phyloP scores from a whole-genome alignment of 2,888 invertebrate genomes.

The Gnatocerus cornutus region DNA sequence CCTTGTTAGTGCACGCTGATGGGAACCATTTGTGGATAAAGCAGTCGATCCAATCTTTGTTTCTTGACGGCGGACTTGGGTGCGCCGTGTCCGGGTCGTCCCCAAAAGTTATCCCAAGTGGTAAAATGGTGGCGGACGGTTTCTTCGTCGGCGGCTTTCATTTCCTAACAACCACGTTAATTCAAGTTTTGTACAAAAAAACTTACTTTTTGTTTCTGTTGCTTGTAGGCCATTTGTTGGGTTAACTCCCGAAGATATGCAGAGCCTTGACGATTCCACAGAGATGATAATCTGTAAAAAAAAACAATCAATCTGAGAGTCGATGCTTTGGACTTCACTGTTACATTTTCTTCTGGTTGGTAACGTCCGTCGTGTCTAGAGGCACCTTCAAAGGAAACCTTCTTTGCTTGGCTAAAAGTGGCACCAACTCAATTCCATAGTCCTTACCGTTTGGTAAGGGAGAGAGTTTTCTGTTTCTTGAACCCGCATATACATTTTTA shows the following conservation, averaged over 20 bases:
- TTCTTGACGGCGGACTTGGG: slow-evolving; percentile 65
- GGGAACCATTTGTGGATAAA: slow-evolving; percentile 66
- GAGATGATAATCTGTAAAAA: slow-evolving; percentile 37
- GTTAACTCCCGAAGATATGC: slow-evolving; percentile 73
- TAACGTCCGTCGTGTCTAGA: slow-evolving; percentile 74
- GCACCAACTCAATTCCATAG: slow-evolving; percentile 84
- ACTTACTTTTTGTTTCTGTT: slow-evolving; percentile 68
- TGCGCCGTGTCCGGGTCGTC: slow-evolving; percentile 83
- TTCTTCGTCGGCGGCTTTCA: slow-evolving; percentile 77
- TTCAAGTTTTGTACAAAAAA: not conserved
- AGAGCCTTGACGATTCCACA: slow-evolving; percentile 67
- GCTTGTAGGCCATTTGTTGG: slow-evolving; percentile 73
- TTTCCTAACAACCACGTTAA: slow-evolving; percentile 71
- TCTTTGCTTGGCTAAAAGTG: slow-evolving; percentile 80
- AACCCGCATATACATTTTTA: slow-evolving; percentile 55
- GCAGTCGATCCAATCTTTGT: slow-evolving; percentile 64
- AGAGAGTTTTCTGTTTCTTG: slow-evolving; percentile 62
- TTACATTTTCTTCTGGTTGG: slow-evolving; percentile 69
- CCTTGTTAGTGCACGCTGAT: slow-evolving; percentile 58
- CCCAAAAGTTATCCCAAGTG: slow-evolving; percentile 87
- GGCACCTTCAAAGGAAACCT: slow-evolving; percentile 74
- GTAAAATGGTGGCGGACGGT: slow-evolving; percentile 81
- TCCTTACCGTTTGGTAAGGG: slow-evolving; percentile 65
- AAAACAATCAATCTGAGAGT: not conserved
- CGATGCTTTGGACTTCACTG: not conserved